Evolutionary conservation across 2,113 vertebrate genomes (phyloP).

Genomic region (Galemys pyrenaicus): DNA sequence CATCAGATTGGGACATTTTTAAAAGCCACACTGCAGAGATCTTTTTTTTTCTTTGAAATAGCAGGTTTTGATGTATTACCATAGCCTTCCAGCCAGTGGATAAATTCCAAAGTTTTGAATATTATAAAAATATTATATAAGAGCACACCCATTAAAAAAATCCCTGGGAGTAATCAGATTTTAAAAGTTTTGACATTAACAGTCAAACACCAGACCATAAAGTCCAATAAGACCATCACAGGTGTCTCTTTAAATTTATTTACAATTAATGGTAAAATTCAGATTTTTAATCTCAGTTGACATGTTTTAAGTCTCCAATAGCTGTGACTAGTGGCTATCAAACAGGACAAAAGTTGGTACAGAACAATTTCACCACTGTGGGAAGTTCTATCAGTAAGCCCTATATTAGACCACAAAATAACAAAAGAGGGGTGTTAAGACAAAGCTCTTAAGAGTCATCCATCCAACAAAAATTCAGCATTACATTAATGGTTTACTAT

Average conservation of each 20-base stretch:
- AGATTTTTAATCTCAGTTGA: neutral
- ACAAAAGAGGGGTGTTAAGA: neutral
- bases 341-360: neutral
- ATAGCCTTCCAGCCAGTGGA: neutral
- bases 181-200: neutral
- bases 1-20: neutral
- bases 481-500: too few species aligned
- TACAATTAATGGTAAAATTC: neutral
- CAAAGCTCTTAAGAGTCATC: neutral
- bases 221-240: neutral
- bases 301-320: neutral
- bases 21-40: neutral
- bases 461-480: neutral
- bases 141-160: neutral
- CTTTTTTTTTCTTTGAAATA: neutral
- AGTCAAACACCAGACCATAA: neutral
- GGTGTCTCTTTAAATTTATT: neutral
- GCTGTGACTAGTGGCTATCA: neutral
- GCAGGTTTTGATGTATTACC: neutral
- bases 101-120: neutral
- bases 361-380: neutral
- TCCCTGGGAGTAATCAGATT: neutral
- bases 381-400: neutral
- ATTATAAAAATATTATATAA: neutral
- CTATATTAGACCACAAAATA: neutral